Conservation (phyloP, 2,888 invertebrate species). For the Phragmatobia fuliginosa region DNA sequence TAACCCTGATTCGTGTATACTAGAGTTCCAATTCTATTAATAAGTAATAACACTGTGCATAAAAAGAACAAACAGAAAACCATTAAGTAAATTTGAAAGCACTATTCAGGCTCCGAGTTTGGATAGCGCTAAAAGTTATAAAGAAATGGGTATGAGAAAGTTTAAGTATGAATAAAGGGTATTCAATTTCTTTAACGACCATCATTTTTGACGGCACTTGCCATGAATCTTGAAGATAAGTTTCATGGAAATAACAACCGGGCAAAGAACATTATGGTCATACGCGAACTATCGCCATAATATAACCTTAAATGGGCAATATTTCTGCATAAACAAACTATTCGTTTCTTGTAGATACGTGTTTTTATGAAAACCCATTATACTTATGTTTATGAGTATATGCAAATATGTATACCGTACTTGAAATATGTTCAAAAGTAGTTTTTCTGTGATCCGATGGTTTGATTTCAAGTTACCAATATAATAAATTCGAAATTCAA, state of each 20-base stretch:
- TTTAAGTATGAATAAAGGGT: slow-evolving; percentile 73
- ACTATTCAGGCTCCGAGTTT: slow-evolving; percentile 14
- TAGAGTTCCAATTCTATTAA: background rate
- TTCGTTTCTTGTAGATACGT: slow-evolving; percentile 61
- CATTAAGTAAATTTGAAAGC: slow-evolving; percentile 6
- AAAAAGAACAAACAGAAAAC: background rate
- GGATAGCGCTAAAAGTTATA: slow-evolving; percentile 51
- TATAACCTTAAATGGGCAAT: slow-evolving; percentile 68
- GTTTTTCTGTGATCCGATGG: background rate
- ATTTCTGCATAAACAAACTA: slow-evolving; percentile 68
- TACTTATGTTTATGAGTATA: slow-evolving; percentile 32
- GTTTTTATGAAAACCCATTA: slow-evolving; percentile 48
- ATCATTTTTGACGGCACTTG: slow-evolving; percentile 73
- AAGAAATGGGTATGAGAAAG: slow-evolving; percentile 59
- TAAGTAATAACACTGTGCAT: background rate
- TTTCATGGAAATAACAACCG: slow-evolving; percentile 79
- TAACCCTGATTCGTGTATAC: background rate
- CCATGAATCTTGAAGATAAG: slow-evolving; percentile 81
- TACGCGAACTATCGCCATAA: slow-evolving; percentile 70
- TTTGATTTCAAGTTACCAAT: background rate
- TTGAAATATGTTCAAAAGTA: slow-evolving; percentile 2
- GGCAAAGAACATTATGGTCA: slow-evolving; percentile 70
- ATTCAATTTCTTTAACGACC: slow-evolving; percentile 81
- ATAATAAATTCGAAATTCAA: background rate
- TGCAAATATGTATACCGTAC: slow-evolving; percentile 5